Conservation (phyloP, 2,888 invertebrate species). For the Hanleya hanleyi region DNA sequence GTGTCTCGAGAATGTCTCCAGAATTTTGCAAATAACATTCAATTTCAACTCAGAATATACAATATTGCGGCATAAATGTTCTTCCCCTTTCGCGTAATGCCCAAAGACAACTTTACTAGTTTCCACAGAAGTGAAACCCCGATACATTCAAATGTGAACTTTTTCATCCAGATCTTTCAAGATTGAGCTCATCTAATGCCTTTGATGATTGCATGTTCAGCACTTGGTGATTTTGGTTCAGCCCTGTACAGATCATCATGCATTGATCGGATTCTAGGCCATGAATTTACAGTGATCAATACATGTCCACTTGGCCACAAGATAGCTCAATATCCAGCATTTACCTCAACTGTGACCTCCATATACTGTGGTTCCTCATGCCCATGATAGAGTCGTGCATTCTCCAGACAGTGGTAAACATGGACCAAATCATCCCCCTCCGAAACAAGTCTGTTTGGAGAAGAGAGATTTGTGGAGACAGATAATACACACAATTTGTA, state of each 20-base stretch:
- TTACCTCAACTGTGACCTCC: conserved; percentile 80
- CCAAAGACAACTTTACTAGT: too few species aligned
- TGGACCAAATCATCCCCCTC: conserved; percentile 77
- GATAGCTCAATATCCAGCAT: not conserved
- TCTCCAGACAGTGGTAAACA: conserved; percentile 89
- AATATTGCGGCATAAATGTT: too few species aligned
- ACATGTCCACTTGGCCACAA: not conserved
- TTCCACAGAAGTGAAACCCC: too few species aligned
- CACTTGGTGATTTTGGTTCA: not conserved
- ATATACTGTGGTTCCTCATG: conserved; percentile 86
- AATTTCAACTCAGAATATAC: too few species aligned
- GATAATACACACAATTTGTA: too few species aligned
- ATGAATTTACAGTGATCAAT: not conserved
- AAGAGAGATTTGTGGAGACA: too few species aligned
- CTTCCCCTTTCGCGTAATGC: too few species aligned
- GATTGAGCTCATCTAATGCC: too few species aligned
- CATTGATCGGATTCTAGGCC: not conserved
- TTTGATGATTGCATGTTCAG: not conserved
- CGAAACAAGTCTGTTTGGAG: conserved; percentile 63
- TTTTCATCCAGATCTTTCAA: too few species aligned
- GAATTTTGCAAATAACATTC: too few species aligned
- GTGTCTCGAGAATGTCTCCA: too few species aligned
- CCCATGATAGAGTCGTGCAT: conserved; percentile 89
- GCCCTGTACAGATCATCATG: not conserved
- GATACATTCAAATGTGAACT: too few species aligned